Evolutionary conservation across 2,797 vertebrate species (phyloP).

Genomic region (Xenentodon cancila): DNA sequence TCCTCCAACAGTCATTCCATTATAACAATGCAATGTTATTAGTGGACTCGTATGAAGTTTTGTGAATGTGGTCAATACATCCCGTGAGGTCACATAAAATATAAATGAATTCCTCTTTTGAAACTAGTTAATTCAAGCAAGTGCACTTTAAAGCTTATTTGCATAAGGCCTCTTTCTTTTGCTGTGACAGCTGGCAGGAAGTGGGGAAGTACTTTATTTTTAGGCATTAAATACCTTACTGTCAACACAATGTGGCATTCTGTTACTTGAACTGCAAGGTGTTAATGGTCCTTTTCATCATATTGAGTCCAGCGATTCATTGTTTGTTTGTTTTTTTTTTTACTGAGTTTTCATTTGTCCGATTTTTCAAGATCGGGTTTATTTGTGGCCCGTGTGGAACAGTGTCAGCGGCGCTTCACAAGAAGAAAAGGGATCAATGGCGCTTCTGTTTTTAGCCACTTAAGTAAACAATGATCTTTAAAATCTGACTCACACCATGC

Average conservation of each 20-base stretch:
- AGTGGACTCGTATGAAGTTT: conserved; percentile 51
- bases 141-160: conserved; percentile 15
- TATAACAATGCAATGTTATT: conserved; percentile 53
- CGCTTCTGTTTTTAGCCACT: conserved; percentile 61
- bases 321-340: conserved; percentile 7
- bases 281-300: conserved; percentile 24
- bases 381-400: too few relatives aligned
- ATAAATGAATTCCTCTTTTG: conserved; percentile 25
- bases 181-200: conserved; percentile 23
- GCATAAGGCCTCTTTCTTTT: conserved; percentile 1
- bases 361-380: too few relatives aligned
- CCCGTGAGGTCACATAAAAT: conserved; percentile 18
- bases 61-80: conserved; percentile 28
- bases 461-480: conserved; percentile 59
- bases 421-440: conserved; percentile 23
- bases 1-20: conserved; percentile 62
- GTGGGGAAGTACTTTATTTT: conserved; percentile 14
- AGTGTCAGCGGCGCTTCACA: conserved; percentile 16
- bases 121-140: conserved; percentile 38
- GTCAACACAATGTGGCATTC: conserved; percentile 47
- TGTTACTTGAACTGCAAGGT: conserved; percentile 19
- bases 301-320: conserved; percentile 11
- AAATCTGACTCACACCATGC: conserved; percentile 59
- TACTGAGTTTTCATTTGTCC: neutral
- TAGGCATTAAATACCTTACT: conserved; percentile 32